A percentile compares a stretch with the other conserved stretches of the same genome.
Conservation (phyloP, 2,113 vertebrate genomes). For the Onychostoma macrolepis region DNA sequence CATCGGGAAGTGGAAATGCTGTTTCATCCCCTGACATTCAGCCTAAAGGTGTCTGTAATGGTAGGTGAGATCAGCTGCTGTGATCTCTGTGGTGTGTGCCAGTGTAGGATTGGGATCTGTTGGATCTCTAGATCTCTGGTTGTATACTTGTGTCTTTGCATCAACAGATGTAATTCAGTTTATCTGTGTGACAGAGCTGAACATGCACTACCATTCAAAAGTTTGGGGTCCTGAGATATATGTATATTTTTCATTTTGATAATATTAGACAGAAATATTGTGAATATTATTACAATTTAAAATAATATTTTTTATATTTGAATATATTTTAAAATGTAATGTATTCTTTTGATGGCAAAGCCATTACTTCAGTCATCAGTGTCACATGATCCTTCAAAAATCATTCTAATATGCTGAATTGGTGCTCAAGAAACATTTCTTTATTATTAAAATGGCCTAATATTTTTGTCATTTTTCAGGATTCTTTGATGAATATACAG, state of each 20-base stretch:
- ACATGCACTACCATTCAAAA: neutral
- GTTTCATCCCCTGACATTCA: slow-evolving; percentile 28
- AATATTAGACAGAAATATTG: no score
- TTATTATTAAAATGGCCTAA: neutral
- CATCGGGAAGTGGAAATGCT: slow-evolving; percentile 49
- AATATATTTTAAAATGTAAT: neutral
- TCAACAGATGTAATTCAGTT: neutral
- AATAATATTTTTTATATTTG: neutral
- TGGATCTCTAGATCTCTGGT: neutral
- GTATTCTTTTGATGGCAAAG: neutral
- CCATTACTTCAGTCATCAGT: neutral
- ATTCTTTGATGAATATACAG: neutral
- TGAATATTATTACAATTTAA: neutral
- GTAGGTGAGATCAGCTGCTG: slow-evolving; percentile 22
- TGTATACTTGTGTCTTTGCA: neutral
- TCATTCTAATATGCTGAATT: neutral
- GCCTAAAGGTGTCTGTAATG: slow-evolving; percentile 18
- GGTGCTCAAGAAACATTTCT: neutral
- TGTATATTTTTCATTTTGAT: no score
- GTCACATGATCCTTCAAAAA: neutral
- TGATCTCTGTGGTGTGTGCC: no score
- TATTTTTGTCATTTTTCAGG: neutral
- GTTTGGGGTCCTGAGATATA: neutral
- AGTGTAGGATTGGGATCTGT: neutral
- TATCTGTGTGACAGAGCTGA: neutral